Evolutionary conservation across 2,888 invertebrate genomes (phyloP), one percentile per base, ranked within the genome.

Genomic region (Scelioninae gen. 1): DNA sequence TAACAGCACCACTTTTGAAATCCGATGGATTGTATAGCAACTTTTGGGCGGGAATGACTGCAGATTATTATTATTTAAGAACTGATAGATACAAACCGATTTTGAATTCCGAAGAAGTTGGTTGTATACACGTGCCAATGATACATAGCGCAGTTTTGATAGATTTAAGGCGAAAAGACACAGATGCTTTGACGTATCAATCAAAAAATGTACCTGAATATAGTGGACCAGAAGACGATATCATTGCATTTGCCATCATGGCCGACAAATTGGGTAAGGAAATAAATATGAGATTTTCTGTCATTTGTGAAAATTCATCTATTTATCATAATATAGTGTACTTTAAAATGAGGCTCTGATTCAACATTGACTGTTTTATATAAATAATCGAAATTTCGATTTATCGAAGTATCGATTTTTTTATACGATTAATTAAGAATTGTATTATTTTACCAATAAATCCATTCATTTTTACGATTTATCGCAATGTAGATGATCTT

Each of bases 11-110:
- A 0, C 95, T 98, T 95, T 93, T 99, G 34, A 93, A 95, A 68
- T 97, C 98, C 0, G 96, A 97, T 79, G 96, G 97, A 11, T 92
- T 96, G 43, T 99, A 98, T 92, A 97, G 98, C 15, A 99, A 99
- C 92, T 99, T 97, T 92, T 99, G 99, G 99, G 96, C 96, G 87
- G 98, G 96, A 4, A 98, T 99, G 97, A 95, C 96, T 0, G 93
- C 95, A 0, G 94, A 96, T 82, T 98, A 96, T 90, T 96, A 98
- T 91, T 97, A 97, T 90, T 92, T 94, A 85, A 94, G 98, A 88
- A 97, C 97, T 0, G 96, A 96, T 5, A 95, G 96, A 53, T 99
- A 99, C 90, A 95, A 96, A 87, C 95, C 95, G 0, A 97, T 98
- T 62, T 93, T 97, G 51, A 94, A 95, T 82, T 93, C 95, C 11